phyloP scores from a whole-genome alignment of 2,113 vertebrate species.

The Percopsis transmontana region DNA sequence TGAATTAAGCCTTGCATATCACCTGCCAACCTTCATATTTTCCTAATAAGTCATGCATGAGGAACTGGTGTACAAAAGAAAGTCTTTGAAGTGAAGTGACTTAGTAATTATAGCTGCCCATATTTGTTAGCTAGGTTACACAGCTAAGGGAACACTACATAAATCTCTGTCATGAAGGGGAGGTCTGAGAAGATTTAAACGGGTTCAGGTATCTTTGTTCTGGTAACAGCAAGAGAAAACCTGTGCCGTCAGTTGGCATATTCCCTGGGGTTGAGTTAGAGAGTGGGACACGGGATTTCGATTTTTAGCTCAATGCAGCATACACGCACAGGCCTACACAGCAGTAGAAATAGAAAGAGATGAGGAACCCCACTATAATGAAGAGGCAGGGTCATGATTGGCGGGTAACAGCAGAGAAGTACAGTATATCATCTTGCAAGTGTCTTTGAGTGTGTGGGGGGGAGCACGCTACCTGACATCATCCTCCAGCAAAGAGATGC shows the following conservation, averaged over 20 bases:
- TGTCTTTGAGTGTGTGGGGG: slow-evolving; percentile 1
- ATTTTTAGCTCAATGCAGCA: slow-evolving; percentile 28
- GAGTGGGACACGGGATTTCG: background rate
- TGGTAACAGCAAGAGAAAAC: slow-evolving; percentile 60
- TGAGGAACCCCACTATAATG: background rate
- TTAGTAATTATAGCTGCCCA: background rate
- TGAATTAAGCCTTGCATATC: background rate
- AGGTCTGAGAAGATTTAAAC: slow-evolving; percentile 29
- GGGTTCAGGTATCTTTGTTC: slow-evolving; percentile 12
- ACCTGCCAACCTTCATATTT: background rate
- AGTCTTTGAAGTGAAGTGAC: too few relatives aligned
- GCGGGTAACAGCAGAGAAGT: background rate
- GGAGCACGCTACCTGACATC: slow-evolving; percentile 85
- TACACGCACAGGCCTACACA: slow-evolving; percentile 3
- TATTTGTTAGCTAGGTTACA: slow-evolving; percentile 10
- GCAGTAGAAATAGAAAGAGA: background rate
- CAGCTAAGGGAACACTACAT: slow-evolving; percentile 33
- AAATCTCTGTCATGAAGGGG: slow-evolving; percentile 13
- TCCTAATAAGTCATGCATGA: too few relatives aligned
- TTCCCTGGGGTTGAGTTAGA: slow-evolving; percentile 35
- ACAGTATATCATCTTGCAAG: background rate
- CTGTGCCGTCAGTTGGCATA: slow-evolving; percentile 54
- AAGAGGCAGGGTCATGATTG: background rate
- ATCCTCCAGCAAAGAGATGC: slow-evolving; percentile 82
- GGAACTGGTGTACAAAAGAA: too few relatives aligned